Conservation (phyloP, 2,113 vertebrate species). For the Oxyura jamaicensis region DNA sequence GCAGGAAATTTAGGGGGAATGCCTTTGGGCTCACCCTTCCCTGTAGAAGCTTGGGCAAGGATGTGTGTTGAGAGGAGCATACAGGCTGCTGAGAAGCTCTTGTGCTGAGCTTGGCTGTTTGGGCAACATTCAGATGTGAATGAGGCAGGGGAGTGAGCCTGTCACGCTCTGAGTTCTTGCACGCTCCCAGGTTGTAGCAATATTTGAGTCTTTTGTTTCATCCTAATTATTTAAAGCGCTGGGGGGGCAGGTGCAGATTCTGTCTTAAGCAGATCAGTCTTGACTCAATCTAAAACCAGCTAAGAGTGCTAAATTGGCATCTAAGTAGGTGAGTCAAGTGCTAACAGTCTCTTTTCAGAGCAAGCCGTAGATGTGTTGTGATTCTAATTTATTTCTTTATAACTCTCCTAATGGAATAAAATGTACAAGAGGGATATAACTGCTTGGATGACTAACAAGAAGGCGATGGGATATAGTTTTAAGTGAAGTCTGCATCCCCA, state of each 20-base stretch:
- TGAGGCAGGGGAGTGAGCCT: background rate
- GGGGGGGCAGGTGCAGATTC: constrained; percentile 8
- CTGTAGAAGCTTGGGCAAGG: accelerated
- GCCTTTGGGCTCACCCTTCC: background rate
- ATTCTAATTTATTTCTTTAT: constrained; percentile 67
- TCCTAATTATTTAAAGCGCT: background rate
- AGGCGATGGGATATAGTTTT: background rate
- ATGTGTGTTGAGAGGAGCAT: accelerated
- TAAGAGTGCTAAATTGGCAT: constrained; percentile 48
- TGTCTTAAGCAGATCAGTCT: constrained; percentile 22
- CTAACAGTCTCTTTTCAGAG: constrained; percentile 66
- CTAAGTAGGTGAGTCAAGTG: constrained; percentile 65
- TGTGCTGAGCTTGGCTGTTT: background rate
- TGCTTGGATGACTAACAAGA: background rate
- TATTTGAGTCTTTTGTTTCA: background rate
- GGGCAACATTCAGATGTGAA: background rate
- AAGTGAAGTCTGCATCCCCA: background rate
- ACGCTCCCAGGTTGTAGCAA: background rate
- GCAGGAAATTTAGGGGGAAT: background rate
- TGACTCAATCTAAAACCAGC: constrained; percentile 43
- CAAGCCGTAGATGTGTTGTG: constrained; percentile 61
- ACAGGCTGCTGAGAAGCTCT: background rate
- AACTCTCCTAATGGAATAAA: constrained; percentile 61
- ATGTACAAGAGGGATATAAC: background rate
- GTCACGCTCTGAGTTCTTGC: background rate